phyloP scores from a whole-genome alignment of 2,797 vertebrate species.

The Bradypodion ventrale region DNA sequence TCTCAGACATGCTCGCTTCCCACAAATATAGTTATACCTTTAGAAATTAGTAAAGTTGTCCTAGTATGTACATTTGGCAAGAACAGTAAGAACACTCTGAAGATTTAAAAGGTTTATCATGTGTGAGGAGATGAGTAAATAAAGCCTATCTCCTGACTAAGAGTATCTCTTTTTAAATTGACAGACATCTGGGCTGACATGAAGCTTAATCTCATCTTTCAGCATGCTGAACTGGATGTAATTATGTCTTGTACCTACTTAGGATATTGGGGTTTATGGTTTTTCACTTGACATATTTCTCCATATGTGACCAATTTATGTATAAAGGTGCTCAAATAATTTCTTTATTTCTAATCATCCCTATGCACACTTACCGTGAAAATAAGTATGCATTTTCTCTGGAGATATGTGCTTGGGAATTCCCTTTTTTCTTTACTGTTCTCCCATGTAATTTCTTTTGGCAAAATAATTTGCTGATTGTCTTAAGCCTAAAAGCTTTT shows the following conservation, averaged over 20 bases:
- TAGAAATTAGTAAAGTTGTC: neutral
- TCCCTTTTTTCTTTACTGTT: neutral
- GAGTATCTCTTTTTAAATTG: neutral
- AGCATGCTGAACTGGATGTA: neutral
- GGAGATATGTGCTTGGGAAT: neutral
- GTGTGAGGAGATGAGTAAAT: neutral
- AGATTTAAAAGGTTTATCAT: neutral
- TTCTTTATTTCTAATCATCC: neutral
- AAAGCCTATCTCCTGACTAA: neutral
- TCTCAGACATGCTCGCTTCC: neutral
- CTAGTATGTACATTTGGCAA: neutral
- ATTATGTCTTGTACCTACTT: constrained; percentile 3
- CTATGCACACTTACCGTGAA: neutral
- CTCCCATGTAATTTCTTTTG: constrained; percentile 13
- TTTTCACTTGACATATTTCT: constrained; percentile 1
- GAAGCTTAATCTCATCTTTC: neutral
- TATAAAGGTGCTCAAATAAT: neutral
- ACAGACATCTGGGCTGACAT: neutral
- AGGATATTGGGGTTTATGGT: neutral
- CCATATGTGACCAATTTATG: neutral
- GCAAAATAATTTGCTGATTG: constrained; percentile 29
- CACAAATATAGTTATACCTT: neutral
- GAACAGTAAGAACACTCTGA: neutral
- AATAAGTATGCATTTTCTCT: neutral
- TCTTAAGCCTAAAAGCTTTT: constrained; percentile 13